Base-by-base conservation (phyloP, 2,797 vertebrate genomes). In the Rhynchotus rufescens region DNA sequence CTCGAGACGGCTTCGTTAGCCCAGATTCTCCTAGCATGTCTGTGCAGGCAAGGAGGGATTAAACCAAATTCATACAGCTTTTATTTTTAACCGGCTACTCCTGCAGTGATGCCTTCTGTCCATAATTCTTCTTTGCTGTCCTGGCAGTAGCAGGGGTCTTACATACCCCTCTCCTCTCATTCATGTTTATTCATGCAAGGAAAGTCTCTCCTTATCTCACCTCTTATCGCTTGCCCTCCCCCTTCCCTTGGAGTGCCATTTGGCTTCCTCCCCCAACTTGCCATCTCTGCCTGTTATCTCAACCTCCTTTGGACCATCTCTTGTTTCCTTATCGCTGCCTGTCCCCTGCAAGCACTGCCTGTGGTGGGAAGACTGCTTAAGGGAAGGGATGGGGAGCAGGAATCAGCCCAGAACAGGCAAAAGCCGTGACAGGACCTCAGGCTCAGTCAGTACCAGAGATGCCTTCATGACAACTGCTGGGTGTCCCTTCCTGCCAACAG, bases 271-370 rank as follows among this genome's bases (percentile, higher is more conserved):
- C 84, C 80, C 62, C 82, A 77, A 17, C 66, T 83, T 61, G 26
- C 93, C 88, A 92, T 88, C 83, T 92, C 60, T 64, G 13, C 77
- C 84, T 86, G 42, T 81, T 93, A 66, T 92, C 78, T 88, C 79
- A 72, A 30, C 32, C 59, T 92, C 84, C 51, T 81, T 83, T 80
- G 73, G 90, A 30, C 76, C 65, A 77, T 80, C 76, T 45, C 84
- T 93, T 94, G 86, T 95, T 95, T 94, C 93, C 71, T 90, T 95
- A 84, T 89, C 86, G 0, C 67, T 64, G 82, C 77, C 73, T 83
- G 80, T 76, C 67, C 65, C 72, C n/a, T 51, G 36, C 71, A 84
- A 85, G 76, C 80, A 71, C 77, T 86, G 56, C 74, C 60, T 60
- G 65, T 45, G 76, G 67, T 84, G 71, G 77, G 83, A 94, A 57